Base-by-base conservation (phyloP, 1,140 invertebrate genomes). In the Papilio xuthus region DNA sequence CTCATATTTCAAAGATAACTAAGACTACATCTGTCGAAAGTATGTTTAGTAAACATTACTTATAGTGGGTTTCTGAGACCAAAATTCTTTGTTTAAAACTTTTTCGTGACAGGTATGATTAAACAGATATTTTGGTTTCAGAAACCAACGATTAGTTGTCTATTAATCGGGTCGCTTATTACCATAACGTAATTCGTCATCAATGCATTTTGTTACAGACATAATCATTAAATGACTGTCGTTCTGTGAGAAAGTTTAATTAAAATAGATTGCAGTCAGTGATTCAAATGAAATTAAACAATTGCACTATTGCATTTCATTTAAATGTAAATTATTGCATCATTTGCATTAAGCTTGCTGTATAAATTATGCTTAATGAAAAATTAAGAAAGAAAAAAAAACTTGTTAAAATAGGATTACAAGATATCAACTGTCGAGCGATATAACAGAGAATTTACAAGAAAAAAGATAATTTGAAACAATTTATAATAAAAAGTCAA, bases 401-500 rank as follows among this genome's bases (percentile, higher is more conserved):
- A n/a, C n/a, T 28, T 26, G 26, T 6, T 67, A 18, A 15, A 67
- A 67, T 10, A 67, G 26, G 60, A 67, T 67, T 15, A 67, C 23
- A 15, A 28, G 60, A 28, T 67, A 67, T 13, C 3, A 28, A 60
- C 23, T 26, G 2, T 26, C 9, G 60, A 15, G 47, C 15, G 47
- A 26, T 67, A 32, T 28, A 32, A 32, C 13, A 67, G 32, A 28
- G 26, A 28, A 67, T 67, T 67, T 67, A 67, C 60, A 67, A 67
- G 26, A 67, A 60, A 60, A 53, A 67, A 67, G 12, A 15, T 28
- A 67, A 67, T 67, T 67, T 18, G 60, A 67, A 28, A 67, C 60
- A 67, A 67, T 67, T 67, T 67, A 67, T 67, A 15, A 67, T 67
- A 67, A 67, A 67, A 67, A 67, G 60, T 67, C 60, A 4, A 67